Evolutionary conservation across 2,113 vertebrate species (phyloP).

Genomic region (Sander lucioperca): DNA sequence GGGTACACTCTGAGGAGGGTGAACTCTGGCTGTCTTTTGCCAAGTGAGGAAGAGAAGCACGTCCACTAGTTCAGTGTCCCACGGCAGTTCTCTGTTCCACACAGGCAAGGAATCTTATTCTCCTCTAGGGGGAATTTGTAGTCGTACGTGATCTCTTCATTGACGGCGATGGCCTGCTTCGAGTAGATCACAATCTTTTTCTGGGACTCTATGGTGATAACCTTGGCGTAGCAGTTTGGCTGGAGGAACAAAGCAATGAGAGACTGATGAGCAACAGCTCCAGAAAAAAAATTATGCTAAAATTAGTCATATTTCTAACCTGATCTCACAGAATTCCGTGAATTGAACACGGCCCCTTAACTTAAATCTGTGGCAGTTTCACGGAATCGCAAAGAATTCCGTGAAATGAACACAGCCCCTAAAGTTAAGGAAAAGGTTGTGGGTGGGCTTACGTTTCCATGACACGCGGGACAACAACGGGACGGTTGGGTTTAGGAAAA

Average conservation of each 20-base stretch:
- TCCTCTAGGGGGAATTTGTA: conserved; percentile 98
- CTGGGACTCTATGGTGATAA: conserved; percentile 97
- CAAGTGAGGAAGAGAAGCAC: conserved; percentile 7
- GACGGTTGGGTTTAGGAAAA: too few species aligned
- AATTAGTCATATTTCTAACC: not conserved
- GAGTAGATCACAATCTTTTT: conserved; percentile 98
- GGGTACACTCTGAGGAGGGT: conserved; percentile 1
- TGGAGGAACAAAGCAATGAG: conserved; percentile 43
- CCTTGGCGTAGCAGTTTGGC: conserved; percentile 98
- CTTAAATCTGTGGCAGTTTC: too few species aligned
- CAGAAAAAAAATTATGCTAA: not conserved
- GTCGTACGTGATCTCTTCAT: conserved; percentile 97
- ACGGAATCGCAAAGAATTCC: too few species aligned
- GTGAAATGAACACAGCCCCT: too few species aligned
- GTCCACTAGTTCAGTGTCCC: conserved; percentile 90
- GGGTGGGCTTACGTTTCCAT: too few species aligned
- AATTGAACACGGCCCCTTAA: too few species aligned
- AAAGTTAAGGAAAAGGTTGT: too few species aligned
- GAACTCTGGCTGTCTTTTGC: conserved; percentile 7
- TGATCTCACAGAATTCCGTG: too few species aligned
- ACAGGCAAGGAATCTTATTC: conserved; percentile 96
- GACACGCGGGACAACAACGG: too few species aligned
- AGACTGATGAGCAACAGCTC: not conserved
- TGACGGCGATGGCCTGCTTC: conserved; percentile 93
- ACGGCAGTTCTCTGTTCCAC: conserved; percentile 93